Conservation (phyloP, 2,888 invertebrate species). For the Tuta absoluta region DNA sequence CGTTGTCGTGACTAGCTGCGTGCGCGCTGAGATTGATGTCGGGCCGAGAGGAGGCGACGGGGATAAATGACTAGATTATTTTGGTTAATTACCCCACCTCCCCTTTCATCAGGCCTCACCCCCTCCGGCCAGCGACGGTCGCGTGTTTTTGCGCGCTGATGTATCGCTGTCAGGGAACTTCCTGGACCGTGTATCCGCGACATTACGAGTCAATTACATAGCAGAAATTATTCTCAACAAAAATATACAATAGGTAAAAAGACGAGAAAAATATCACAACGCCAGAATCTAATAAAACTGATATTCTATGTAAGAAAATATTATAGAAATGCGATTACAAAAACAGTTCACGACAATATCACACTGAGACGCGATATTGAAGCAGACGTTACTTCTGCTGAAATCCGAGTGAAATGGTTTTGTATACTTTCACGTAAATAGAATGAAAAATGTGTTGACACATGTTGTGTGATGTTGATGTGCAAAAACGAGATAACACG, state of each 20-base stretch:
- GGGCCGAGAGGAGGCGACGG: conserved; percentile 32
- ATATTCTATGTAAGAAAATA: background rate
- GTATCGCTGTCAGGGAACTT: conserved; percentile 22
- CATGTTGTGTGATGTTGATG: conserved; percentile 12
- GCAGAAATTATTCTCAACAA: background rate
- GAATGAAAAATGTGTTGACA: conserved; percentile 22
- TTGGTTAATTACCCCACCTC: conserved; percentile 41
- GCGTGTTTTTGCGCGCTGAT: conserved; percentile 25
- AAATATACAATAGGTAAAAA: background rate
- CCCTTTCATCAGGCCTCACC: background rate
- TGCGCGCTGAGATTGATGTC: conserved; percentile 24
- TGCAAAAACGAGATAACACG: background rate
- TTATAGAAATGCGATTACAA: background rate
- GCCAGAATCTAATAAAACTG: background rate
- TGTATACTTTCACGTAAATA: conserved; percentile 16
- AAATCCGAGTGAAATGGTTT: conserved; percentile 24
- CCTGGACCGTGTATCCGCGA: conserved; percentile 11
- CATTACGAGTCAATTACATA: conserved; percentile 12
- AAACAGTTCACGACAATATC: background rate
- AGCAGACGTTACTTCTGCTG: conserved; percentile 22
- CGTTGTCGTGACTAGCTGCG: conserved; percentile 1
- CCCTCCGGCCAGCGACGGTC: background rate
- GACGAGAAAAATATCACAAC: background rate
- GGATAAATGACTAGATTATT: conserved; percentile 44
- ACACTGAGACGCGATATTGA: conserved; percentile 5